phyloP scores from a whole-genome alignment of 2,888 invertebrate genomes.

The Idaea aversata region DNA sequence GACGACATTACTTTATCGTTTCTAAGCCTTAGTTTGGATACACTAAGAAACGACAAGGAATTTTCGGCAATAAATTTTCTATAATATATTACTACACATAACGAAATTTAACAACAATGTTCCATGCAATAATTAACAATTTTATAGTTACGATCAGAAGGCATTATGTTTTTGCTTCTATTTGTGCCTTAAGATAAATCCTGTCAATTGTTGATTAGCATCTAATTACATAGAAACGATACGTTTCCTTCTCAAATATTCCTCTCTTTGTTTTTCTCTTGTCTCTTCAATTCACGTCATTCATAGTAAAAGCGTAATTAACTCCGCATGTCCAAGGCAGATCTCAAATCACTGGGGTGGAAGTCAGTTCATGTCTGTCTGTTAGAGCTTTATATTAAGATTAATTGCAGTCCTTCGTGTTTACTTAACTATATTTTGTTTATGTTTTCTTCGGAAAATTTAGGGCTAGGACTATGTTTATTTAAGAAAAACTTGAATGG shows the following conservation, averaged over 20 bases:
- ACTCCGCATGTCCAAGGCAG: conserved; percentile 15
- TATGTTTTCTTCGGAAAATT: neutral
- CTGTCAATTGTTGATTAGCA: neutral
- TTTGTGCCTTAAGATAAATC: neutral
- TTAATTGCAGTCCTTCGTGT: conserved; percentile 26
- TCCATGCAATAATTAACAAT: too few relatives aligned
- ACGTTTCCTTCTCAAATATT: conserved; percentile 2
- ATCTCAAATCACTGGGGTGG: conserved; percentile 27
- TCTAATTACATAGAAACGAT: neutral
- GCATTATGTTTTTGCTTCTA: too few relatives aligned
- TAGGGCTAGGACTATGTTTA: conserved; percentile 5
- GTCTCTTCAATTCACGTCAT: neutral
- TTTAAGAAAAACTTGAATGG: neutral
- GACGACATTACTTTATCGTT: too few relatives aligned
- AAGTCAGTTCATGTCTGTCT: conserved; percentile 24
- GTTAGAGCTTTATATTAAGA: conserved; percentile 26
- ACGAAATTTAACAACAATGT: too few relatives aligned
- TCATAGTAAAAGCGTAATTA: conserved; percentile 10
- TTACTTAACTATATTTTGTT: conserved; percentile 9
- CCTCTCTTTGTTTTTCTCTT: neutral
- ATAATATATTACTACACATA: too few relatives aligned
- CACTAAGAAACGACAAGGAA: too few relatives aligned
- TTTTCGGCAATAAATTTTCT: too few relatives aligned
- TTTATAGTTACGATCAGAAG: too few relatives aligned
- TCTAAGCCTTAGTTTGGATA: too few relatives aligned